Evolutionary conservation across 2,888 invertebrate species (phyloP), one percentile per base, ranked within the genome.

Genomic region (Pachliopta kotzebuea): DNA sequence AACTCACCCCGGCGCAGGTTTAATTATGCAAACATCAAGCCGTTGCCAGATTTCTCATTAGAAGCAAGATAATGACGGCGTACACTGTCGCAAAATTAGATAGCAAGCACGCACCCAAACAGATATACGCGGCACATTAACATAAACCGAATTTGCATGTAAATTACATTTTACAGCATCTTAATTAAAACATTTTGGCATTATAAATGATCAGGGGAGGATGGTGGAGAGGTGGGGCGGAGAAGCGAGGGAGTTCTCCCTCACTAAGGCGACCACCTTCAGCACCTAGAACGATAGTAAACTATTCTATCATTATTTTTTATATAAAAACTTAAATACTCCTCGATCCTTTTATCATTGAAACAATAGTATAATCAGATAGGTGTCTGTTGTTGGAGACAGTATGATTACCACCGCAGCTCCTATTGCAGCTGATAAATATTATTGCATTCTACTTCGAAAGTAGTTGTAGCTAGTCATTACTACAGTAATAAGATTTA

Each of bases 141-240:
- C 92, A 92, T 92, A 92, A 92, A 92, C 92, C 92, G 91, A 92
- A 92, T 92, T 92, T 92, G 92, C 92, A 92, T 92, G 92, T 92
- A 92, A 92, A 92, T 92, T 92, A 92, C 92, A 90, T 92, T 92
- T 92, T 92, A 92, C 92, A 92, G 91, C 92, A 88, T 92, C 92
- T 92, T 92, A 92, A 92, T 92, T 92, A 92, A 92, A 92, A 92
- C 92, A 92, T 92, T 92, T 92, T 92, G 92, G 91, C 91, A 92
- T 92, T 92, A 92, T 92, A 92, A 92, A 92, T 92, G 92, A 92
- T 92, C 90, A 86, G 85, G 88, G 83, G 85, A 79, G 77, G 75
- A 75, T 79, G 79, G 83, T 78, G 77, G 84, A 75, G 76, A 76
- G 76, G 81, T 20, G 55, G 78, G 75, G 83, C 81, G 77, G 83